A percentile compares a stretch with the other conserved stretches of the same genome.
These are phyloP conservation scores for Neodiprion fabricii DNA, from an alignment of 1,140 invertebrate species.

Conservation along the genomic window DNA sequence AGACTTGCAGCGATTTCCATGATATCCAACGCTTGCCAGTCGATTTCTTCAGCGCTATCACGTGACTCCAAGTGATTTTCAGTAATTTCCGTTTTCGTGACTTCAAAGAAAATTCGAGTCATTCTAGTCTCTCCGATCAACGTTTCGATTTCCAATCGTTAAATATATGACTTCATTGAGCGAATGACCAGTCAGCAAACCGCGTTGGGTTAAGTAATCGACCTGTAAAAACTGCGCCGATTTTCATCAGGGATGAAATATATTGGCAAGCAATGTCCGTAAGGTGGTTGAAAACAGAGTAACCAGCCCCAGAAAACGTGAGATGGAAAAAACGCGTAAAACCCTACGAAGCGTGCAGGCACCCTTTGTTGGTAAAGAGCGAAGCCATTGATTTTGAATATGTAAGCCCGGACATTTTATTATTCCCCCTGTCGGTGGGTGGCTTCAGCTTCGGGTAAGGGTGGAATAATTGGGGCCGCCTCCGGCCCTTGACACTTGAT, in stretches of 20 bases:
- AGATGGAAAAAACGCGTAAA: neutral
- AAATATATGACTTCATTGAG: too few species aligned
- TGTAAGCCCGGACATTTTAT: conserved; percentile 59
- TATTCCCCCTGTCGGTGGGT: conserved; percentile 48
- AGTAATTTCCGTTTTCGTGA: too few species aligned
- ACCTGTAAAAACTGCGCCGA: neutral
- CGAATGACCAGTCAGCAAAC: too few species aligned
- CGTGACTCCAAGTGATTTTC: too few species aligned
- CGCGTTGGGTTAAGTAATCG: too few species aligned
- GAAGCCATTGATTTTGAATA: conserved; percentile 60
- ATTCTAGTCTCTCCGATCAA: too few species aligned
- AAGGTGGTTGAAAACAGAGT: neutral
- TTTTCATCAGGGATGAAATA: neutral
- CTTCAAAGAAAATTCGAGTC: too few species aligned
- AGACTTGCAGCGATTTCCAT: too few species aligned
- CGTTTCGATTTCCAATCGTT: too few species aligned
- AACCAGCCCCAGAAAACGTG: neutral
- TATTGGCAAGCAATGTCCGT: neutral
- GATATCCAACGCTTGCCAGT: too few species aligned
- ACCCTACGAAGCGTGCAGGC: neutral
- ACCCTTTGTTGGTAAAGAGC: conserved; percentile 26
- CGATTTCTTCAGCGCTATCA: too few species aligned
- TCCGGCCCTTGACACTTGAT: conserved; percentile 59
- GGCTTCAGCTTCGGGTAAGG: conserved; percentile 22
- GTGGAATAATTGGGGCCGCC: conserved; percentile 27